Evolutionary conservation across 2,888 invertebrate species (phyloP), one percentile per base, ranked within the genome.

Genomic region (Eudasyphora cyanicolor): DNA sequence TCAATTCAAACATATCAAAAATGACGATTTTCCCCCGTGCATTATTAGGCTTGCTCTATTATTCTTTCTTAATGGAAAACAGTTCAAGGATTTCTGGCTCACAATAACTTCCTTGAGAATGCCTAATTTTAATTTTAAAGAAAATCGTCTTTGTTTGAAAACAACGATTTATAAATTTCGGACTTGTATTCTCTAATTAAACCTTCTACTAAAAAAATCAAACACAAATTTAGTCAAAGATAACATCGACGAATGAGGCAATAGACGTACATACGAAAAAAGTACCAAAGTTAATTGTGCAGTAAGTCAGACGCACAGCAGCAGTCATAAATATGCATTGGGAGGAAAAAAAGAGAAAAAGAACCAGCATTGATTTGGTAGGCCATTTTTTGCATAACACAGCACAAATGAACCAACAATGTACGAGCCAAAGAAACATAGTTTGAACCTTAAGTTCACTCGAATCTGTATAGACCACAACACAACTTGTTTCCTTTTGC

Each of bases 301-400:
- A 51, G 24, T 21, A 21, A 19, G 24, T 10, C 10, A 17, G 1
- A 19, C 2, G 17, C 8, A 17, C 49, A 51, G 21, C 51, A 51
- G 21, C 51, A 21, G 21, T 10, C 17, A 17, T 49, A 49, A 49
- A 17, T 3, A 51, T 45, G 51, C 51, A 51, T 21, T 51, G 19
- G 51, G 21, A 51, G 21, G 21, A 51, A 51, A 51, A 21, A 51
- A 51, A 51, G n/a, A 49, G 49, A 49, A 17, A 19, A 67, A 74
- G 76, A 82, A 82, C 79, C 82, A 76, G 79, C 38, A 76, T 79
- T 76, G 21, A 10, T 10, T 2, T 21, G 19, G 32, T 60, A 73
- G 76, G 76, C 76, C 42, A 67, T 76, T 73, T 79, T 73, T 67
- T 21, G 10, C 51, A 5, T 5, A 73, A 64, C 14, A 71, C 76